Conservation (phyloP, 2,888 invertebrate species). For the Nowickia ferox region DNA sequence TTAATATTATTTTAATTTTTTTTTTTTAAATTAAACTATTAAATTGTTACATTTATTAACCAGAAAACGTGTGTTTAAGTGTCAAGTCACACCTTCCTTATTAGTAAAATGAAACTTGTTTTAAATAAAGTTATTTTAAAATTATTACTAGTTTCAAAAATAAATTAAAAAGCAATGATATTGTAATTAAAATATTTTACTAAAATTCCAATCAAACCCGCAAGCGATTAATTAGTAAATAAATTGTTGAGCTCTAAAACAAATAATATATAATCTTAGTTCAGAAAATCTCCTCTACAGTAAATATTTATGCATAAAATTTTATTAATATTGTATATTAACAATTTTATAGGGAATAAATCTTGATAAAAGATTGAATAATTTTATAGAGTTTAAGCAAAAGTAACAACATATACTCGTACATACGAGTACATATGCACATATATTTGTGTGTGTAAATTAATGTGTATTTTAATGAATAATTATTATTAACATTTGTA, state of each 20-base stretch:
- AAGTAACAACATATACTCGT: background rate
- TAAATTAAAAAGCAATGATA: too few relatives aligned
- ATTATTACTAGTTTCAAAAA: too few relatives aligned
- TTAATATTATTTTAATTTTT: too few relatives aligned
- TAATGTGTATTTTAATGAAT: constrained; percentile 14
- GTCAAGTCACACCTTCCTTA: too few relatives aligned
- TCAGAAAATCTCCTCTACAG: background rate
- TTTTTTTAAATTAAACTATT: too few relatives aligned
- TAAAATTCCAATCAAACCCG: background rate
- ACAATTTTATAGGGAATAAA: background rate
- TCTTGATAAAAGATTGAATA: background rate
- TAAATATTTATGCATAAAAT: background rate
- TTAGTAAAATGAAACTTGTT: too few relatives aligned
- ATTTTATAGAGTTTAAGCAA: too few relatives aligned
- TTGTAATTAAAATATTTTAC: too few relatives aligned
- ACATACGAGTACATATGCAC: too few relatives aligned
- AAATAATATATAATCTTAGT: background rate
- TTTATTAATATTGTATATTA: background rate
- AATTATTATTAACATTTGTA: constrained; percentile 4
- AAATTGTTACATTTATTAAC: too few relatives aligned
- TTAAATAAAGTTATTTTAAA: too few relatives aligned
- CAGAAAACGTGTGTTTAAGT: too few relatives aligned
- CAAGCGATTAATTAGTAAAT: background rate
- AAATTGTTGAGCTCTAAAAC: background rate
- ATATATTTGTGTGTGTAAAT: background rate